phyloP scores from a whole-genome alignment of 1,140 invertebrate genomes.

The Phymorhynchus buccinoides region DNA sequence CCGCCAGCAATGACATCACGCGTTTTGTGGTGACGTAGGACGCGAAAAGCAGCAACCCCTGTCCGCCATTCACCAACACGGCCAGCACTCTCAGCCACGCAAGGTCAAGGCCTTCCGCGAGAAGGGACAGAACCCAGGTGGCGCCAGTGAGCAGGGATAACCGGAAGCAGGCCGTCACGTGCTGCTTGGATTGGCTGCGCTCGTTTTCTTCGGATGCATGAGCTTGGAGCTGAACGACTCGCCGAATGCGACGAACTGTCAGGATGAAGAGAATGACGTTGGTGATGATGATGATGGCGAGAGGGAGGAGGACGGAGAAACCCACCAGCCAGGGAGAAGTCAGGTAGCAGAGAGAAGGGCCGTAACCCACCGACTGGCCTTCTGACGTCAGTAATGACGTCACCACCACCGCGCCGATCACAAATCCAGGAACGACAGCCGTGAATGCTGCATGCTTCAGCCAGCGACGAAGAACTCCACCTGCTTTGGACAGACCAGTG shows the following conservation, averaged over 20 bases:
- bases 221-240: not conserved
- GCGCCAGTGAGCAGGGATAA: not conserved
- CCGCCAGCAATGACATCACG: not conserved
- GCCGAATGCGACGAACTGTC: conserved; percentile 34
- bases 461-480: too few relatives aligned
- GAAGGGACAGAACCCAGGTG: not conserved
- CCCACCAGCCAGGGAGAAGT: conserved; percentile 25
- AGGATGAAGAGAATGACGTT: conserved; percentile 46
- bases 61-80: not conserved
- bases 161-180: not conserved
- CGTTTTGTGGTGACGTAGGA: not conserved
- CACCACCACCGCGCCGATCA: conserved; percentile 1
- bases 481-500: not conserved
- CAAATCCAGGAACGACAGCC: not conserved
- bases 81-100: not conserved
- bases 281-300: conserved; percentile 18
- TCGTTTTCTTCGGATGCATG: not conserved
- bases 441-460: not conserved
- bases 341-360: conserved; percentile 44
- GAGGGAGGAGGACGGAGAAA: conserved; percentile 37
- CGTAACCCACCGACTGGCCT: conserved; percentile 35
- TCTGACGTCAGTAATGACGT: not conserved
- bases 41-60: not conserved
- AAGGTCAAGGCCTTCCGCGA: not conserved
- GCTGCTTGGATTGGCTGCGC: not conserved